These are phyloP conservation scores for Petromus typicus DNA, from an alignment of 2,113 vertebrate genomes.

Conservation along the genomic window DNA sequence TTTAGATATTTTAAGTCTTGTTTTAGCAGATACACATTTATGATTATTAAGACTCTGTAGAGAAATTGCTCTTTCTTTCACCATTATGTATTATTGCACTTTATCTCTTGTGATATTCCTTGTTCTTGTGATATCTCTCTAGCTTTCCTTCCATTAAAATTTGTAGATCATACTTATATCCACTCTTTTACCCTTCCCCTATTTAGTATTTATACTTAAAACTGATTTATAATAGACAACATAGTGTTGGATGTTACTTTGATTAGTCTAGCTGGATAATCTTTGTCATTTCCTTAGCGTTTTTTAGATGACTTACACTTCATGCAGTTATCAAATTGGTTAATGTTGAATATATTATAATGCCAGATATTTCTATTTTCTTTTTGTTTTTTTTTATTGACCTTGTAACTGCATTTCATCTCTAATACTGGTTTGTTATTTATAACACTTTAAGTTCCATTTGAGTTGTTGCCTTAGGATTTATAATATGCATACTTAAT, in stretches of 20 bases:
- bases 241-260: neutral
- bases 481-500: neutral
- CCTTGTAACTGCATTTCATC: neutral
- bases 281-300: neutral
- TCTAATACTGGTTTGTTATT: neutral
- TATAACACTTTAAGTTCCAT: neutral
- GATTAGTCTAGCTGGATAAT: neutral
- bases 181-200: neutral
- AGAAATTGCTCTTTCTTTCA: neutral
- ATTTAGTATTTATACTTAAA: constrained; percentile 7
- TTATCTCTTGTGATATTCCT: neutral
- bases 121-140: neutral
- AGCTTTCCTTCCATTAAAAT: constrained; percentile 10
- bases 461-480: neutral
- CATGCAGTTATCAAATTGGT: neutral
- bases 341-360: neutral
- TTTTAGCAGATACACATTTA: neutral
- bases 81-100: neutral
- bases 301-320: neutral
- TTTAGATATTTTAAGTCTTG: neutral
- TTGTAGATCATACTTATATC: neutral
- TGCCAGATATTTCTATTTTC: neutral
- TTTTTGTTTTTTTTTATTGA: neutral
- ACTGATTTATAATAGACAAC: neutral
- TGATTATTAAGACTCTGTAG: neutral